Evolutionary conservation across 2,797 vertebrate genomes (phyloP), one percentile per base, ranked within the genome.

Genomic region (Peromyscus melanophrys): DNA sequence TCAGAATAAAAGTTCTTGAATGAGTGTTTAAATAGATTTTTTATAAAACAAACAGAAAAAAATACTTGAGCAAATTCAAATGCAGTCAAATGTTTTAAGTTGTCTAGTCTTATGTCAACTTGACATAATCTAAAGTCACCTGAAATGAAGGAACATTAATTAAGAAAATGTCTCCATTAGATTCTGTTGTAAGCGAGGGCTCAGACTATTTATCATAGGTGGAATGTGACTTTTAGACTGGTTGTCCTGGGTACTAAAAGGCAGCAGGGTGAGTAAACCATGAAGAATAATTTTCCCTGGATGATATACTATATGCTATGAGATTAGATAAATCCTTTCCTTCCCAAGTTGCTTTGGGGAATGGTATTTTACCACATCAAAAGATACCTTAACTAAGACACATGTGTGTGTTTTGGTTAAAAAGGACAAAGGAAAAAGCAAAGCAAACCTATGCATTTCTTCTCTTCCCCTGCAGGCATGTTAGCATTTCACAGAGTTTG

Each of bases 391-490:
- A 34, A 31, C 40, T 23, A 85, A 65, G 1, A 14, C 29, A 84
- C 29, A 1, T 52, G 0, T 46, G 25, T 57, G 49, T 13, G 10
- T 78, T 16, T n/a, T 81, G 80, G 52, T 89, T 55, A 95, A 75
- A 91, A 81, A 61, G n/a, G 57, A 11, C 11, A 67, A 37, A 16
- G 1, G 65, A 69, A 37, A 91, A n/a, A 29, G 40, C 27, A 19
- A 84, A 46, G 29, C 10, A 65, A 8, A 16, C 29, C 6, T 34
- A 9, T 27, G 21, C 6, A 8, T 1, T 11, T 67, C 10, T 25
- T 0, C 13, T 8, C 14, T 52, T 21, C 40, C 0, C 10, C 6
- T 29, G 25, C 71, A 19, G 0, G 13, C 12, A 1, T 61, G 23
- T 81, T 31, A 65, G 6, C 0, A 43, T 37, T 43, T 73, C 37